Percentiles rank a stretch among this genome's conserved stretches.
Conservation (phyloP, 1,140 invertebrate species). For the Drosophila truncata region DNA sequence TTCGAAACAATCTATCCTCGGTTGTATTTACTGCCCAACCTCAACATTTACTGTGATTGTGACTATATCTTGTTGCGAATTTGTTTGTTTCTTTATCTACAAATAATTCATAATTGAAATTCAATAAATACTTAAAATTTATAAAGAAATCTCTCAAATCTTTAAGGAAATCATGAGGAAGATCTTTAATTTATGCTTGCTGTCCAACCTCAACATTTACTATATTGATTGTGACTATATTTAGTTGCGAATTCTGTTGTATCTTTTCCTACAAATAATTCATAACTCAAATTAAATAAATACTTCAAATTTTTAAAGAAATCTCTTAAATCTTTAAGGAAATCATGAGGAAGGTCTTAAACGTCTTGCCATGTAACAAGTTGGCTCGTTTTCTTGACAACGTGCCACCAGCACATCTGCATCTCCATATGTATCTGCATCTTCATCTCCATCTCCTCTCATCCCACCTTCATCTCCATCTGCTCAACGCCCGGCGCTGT, state of each 20-base stretch:
- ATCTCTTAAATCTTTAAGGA: background rate
- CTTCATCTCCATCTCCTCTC: background rate
- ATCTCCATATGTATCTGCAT: background rate
- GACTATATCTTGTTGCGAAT: background rate
- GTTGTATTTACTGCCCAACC: background rate
- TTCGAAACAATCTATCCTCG: background rate
- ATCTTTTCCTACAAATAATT: background rate
- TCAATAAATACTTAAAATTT: background rate
- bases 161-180: too few species aligned
- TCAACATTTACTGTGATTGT: background rate
- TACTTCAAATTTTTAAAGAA: background rate
- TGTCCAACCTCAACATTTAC: background rate
- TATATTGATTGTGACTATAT: background rate
- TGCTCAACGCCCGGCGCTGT: background rate
- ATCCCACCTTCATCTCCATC: conserved; percentile 7
- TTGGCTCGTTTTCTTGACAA: conserved; percentile 3
- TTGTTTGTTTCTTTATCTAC: background rate
- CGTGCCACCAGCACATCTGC: conserved; percentile 3
- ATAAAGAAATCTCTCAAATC: background rate
- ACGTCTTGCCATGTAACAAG: background rate
- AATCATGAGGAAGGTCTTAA: background rate
- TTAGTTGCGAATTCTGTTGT: background rate
- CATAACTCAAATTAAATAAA: background rate
- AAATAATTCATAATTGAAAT: background rate
- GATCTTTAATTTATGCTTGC: background rate